Evolutionary conservation across 2,888 invertebrate species (phyloP), one percentile per base, ranked within the genome.

Genomic region (Chaetogeoica ovagalla): DNA sequence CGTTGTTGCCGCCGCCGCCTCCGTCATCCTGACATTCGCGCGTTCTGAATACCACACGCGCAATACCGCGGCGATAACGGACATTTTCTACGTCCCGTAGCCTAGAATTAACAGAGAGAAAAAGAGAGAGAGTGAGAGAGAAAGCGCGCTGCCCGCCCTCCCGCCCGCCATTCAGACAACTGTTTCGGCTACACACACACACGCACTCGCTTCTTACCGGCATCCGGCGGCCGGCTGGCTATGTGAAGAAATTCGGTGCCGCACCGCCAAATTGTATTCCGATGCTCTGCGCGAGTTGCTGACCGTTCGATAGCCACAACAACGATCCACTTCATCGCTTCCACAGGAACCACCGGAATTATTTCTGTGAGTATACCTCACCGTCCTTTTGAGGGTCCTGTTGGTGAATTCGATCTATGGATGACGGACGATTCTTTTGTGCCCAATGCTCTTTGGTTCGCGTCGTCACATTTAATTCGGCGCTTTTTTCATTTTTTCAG

Each of bases 361-460:
- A 70, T 62, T 19, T n/a, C 13, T n/a, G 77, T 77, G 21, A 77
- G 77, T 77, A 43, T 43, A 43, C 30, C 4, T 30, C 30, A 30
- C 30, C 30, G 30, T 30, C 30, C 30, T 1, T 30, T 30, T 4
- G 30, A 1, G 30, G 30, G 30, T 30, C 30, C 30, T 4, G 30
- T 30, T 4, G 30, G 30, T 4, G 30, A 30, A 30, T 30, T 30
- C 30, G 30, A 30, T 30, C 30, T 30, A 4, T 4, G 30, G 30
- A 30, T 4, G 30, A 30, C n/a, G n/a, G n/a, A n/a, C n/a, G 30
- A 30, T 30, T 30, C 30, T 30, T 30, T 30, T 4, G 30, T 4
- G 30, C 30, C 30, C 43, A 43, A 6, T 43, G 43, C 6, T 43
- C 4, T 30, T 30, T 4, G 30, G 30, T 4, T 30, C 43, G 8